Conservation (phyloP, 1,140 invertebrate species). For the Phenacoccus solenopsis region DNA sequence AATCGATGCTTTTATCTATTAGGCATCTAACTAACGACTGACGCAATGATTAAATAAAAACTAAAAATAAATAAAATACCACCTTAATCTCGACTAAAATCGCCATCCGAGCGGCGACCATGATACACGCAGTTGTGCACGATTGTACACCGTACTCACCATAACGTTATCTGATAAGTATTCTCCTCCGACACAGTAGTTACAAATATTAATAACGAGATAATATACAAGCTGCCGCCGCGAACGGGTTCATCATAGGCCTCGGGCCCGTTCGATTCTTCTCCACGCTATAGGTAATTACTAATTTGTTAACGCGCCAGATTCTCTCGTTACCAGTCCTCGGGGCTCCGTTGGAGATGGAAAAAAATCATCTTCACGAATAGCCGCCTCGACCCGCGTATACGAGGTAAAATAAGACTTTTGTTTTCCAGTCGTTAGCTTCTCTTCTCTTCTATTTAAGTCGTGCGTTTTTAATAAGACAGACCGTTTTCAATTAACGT, state of each 20-base stretch:
- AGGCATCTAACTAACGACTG: too few relatives aligned
- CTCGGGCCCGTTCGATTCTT: background rate
- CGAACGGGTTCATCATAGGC: background rate
- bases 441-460: too few relatives aligned
- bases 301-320: background rate
- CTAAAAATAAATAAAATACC: too few relatives aligned
- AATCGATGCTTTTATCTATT: too few relatives aligned
- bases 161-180: background rate
- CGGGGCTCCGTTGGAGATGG: background rate
- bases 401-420: background rate
- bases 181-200: background rate
- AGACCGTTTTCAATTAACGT: too few relatives aligned
- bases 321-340: background rate
- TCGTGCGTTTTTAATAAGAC: too few relatives aligned
- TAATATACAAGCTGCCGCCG: background rate
- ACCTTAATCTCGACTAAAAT: too few relatives aligned
- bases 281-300: background rate
- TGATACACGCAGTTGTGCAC: too few relatives aligned
- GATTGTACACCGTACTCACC: too few relatives aligned
- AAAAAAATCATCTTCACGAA: background rate
- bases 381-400: background rate
- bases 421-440: background rate
- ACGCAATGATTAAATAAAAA: too few relatives aligned
- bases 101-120: too few relatives aligned
- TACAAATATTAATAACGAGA: conserved; percentile 3